A percentile compares a stretch with the other conserved stretches of the same genome.
phyloP scores from a whole-genome alignment of 2,888 invertebrate species.

The Parnassius apollo region DNA sequence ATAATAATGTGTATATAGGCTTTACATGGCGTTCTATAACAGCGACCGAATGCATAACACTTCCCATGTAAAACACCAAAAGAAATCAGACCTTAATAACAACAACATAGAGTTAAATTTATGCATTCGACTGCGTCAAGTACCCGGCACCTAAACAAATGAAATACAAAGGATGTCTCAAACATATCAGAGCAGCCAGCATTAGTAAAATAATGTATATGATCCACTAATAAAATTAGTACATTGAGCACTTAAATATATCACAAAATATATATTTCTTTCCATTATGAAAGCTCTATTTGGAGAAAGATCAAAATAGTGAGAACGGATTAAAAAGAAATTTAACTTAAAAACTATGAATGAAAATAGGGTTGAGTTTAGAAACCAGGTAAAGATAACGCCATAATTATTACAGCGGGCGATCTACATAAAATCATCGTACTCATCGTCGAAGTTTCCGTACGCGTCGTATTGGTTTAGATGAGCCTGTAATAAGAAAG shows the following conservation, averaged over 20 bases:
- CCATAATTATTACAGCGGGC: slow-evolving; percentile 28
- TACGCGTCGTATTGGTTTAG: slow-evolving; percentile 85
- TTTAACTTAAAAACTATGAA: background rate
- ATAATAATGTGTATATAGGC: slow-evolving; percentile 44
- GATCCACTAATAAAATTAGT: slow-evolving; percentile 2
- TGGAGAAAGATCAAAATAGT: slow-evolving; percentile 1
- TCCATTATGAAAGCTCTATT: slow-evolving; percentile 31
- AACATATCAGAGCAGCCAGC: background rate
- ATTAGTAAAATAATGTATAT: background rate
- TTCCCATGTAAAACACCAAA: background rate
- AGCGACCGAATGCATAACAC: slow-evolving; percentile 10
- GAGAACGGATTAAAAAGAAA: background rate
- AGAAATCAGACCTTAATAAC: slow-evolving; percentile 18
- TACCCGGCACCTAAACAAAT: slow-evolving; percentile 6
- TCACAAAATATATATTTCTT: slow-evolving; percentile 10
- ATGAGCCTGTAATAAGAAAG: slow-evolving; percentile 74
- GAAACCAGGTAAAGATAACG: slow-evolving; percentile 32
- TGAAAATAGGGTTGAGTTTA: slow-evolving; percentile 23
- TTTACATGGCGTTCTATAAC: slow-evolving; percentile 37
- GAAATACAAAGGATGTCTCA: background rate
- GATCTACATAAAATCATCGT: slow-evolving; percentile 89
- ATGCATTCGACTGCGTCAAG: background rate
- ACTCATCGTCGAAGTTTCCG: slow-evolving; percentile 84
- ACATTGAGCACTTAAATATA: slow-evolving; percentile 15
- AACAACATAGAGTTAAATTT: slow-evolving; percentile 6